A percentile compares a stretch with the other conserved stretches of the same genome.
phyloP scores from a whole-genome alignment of 2,888 invertebrate species.

The Saturnia japonica region DNA sequence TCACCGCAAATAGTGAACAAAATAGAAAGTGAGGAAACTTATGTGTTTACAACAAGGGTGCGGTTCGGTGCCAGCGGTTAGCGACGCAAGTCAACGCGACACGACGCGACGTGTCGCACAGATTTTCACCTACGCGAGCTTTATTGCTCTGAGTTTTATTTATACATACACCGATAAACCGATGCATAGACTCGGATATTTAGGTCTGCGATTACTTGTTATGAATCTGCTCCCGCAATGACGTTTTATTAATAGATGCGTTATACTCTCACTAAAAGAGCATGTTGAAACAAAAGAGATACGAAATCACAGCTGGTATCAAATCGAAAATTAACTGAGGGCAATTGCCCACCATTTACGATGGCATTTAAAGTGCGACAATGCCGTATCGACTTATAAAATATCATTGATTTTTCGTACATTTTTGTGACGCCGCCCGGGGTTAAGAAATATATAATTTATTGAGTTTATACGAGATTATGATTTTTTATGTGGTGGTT shows the following conservation, averaged over 20 bases:
- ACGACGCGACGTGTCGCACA: not conserved
- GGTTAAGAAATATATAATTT: not conserved
- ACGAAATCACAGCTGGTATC: too few relatives aligned
- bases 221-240: too few relatives aligned
- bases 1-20: constrained; percentile 16
- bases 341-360: too few relatives aligned
- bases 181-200: not conserved
- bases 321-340: too few relatives aligned
- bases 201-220: not conserved
- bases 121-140: not conserved
- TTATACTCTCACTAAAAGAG: too few relatives aligned
- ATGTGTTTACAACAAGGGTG: constrained; percentile 4
- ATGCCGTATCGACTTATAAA: too few relatives aligned
- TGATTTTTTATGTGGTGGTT: not conserved
- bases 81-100: not conserved
- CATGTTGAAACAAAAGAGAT: too few relatives aligned
- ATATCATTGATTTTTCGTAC: too few relatives aligned
- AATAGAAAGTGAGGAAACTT: constrained; percentile 13
- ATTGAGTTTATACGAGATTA: not conserved
- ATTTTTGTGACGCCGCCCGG: too few relatives aligned
- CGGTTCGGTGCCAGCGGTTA: constrained; percentile 9
- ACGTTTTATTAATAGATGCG: too few relatives aligned
- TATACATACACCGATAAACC: not conserved
- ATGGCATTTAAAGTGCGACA: too few relatives aligned
- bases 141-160: not conserved